Percentiles rank a stretch among this genome's conserved stretches.
Evolutionary conservation across 2,888 invertebrate genomes (phyloP).

Genomic region (Gymnosoma rotundatum): DNA sequence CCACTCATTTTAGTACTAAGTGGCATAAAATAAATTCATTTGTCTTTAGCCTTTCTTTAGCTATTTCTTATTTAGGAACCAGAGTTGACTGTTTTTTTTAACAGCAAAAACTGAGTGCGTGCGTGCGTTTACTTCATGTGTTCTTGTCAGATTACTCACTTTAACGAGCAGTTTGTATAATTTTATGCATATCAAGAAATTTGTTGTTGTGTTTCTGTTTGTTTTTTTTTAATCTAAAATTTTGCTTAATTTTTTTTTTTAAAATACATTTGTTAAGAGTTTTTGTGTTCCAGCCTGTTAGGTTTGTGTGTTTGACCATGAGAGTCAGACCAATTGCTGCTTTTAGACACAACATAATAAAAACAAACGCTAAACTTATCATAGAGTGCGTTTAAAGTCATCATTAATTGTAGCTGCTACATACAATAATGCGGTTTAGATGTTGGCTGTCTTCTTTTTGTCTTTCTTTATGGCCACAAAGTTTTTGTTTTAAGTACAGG

Average conservation of each 20-base stretch:
- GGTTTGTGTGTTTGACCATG: slow-evolving; percentile 32
- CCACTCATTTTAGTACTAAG: slow-evolving; percentile 58
- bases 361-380: slow-evolving; percentile 58
- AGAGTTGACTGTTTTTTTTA: not conserved
- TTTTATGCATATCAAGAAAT: slow-evolving; percentile 65
- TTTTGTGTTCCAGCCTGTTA: slow-evolving; percentile 9
- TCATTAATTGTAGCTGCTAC: slow-evolving; percentile 67
- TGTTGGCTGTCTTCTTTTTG: not conserved
- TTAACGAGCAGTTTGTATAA: slow-evolving; percentile 62
- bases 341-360: slow-evolving; percentile 7
- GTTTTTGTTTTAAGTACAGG: slow-evolving; percentile 16
- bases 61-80: slow-evolving; percentile 1
- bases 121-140: slow-evolving; percentile 69
- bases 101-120: slow-evolving; percentile 33
- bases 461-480: slow-evolving; percentile 24
- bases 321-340: not conserved
- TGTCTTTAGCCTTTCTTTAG: slow-evolving; percentile 2
- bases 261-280: slow-evolving; percentile 71
- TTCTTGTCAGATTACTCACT: slow-evolving; percentile 70
- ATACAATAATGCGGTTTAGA: slow-evolving; percentile 29
- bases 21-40: slow-evolving; percentile 35
- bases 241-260: slow-evolving; percentile 69
- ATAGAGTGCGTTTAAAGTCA: slow-evolving; percentile 71
- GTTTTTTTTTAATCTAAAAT: slow-evolving; percentile 50
- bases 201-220: slow-evolving; percentile 20